Base-by-base conservation (phyloP, 2,797 vertebrate genomes). In the Aselliscus stoliczkanus region DNA sequence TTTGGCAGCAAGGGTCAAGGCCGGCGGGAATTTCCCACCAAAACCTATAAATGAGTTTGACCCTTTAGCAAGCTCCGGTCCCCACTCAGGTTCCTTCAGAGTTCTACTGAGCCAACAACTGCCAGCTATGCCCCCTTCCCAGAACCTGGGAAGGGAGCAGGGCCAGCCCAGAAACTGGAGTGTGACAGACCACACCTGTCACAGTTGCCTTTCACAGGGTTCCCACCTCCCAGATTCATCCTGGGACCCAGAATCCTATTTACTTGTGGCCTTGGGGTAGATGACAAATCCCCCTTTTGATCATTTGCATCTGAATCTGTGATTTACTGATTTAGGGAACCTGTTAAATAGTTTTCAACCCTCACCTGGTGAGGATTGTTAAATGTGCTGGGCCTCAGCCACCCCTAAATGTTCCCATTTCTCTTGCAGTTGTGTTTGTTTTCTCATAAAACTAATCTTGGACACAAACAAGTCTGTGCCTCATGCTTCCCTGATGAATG, bases 1-100 rank as follows among this genome's bases (percentile, higher is more conserved):
- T 99, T 99, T 0, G 98, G 98, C 1, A 97, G 97, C 65, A 97
- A 98, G 0, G 98, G 98, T 80, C 98, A 98, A 52, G 99, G 99
- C 79, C 98, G 99, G 64, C 99, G 98, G 37, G 99, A 99, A 92
- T 99, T 99, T 85, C 97, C 96, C 14, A 90, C 12, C 1, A 44
- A 94, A 84, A 98, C 93, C 60, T 17, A 20, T 67, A 98, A 97
- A 52, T 98, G 96, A 98, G 60, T 29, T 69, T 20, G 8, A 27
- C 13, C 44, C 62, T 50, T 89, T 23, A 3, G 72, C 54, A 65
- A 29, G 52, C 37, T 44, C 39, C 5, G 1, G 29, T 44, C 65
- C 70, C 72, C 69, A 39, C 79, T 88, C 60, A 58, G 94, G 77
- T 77, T 72, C 58, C 60, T 80, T 62, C 27, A 6, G n/a, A 60